Base-by-base conservation (phyloP, 1,140 invertebrate species). In the Vanessa tameamea region DNA sequence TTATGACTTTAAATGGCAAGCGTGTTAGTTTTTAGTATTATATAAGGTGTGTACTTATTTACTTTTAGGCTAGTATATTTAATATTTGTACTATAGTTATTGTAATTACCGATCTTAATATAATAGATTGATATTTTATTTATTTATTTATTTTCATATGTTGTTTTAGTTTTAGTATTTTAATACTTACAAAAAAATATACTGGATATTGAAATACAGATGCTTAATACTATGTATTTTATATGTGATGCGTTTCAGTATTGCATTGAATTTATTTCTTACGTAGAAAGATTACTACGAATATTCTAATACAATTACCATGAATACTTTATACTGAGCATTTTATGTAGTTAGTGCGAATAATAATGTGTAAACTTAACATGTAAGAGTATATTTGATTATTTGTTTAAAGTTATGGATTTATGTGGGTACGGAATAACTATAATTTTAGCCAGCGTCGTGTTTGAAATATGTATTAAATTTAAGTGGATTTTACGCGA, bases 31-130 rank as follows among this genome's bases (percentile, higher is more conserved):
- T 3, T 43, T 43, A 43, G 37, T 43, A 43, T 43, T 43, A 43
- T 57, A 57, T 8, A 23, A 23, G 53, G 53, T 57, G 53, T 9
- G 20, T 55, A 55, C n/a, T 23, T 15, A 43, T 53, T 16, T 23
- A 23, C 26, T 57, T 16, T 26, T 23, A n/a, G 53, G 26, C 53
- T 57, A 57, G 53, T 57, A 57, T 57, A 23, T 57, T 57, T 23
- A 53, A 57, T 57, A 57, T 57, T 57, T 55, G 51, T 11, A 57
- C 37, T 57, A 26, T 20, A 57, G 23, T 23, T 26, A 57, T 0
- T 23, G 23, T 23, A 23, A 57, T 57, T 12, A 23, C 20, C 26
- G n/a, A 1, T 2, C 9, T 9, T 43, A 57, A 3, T 57, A 57
- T 11, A 57, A 23, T 57, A 16, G 0, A 23, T 57, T 23, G 9